Conservation (phyloP, 2,797 vertebrate genomes). For the Falco rusticolus region DNA sequence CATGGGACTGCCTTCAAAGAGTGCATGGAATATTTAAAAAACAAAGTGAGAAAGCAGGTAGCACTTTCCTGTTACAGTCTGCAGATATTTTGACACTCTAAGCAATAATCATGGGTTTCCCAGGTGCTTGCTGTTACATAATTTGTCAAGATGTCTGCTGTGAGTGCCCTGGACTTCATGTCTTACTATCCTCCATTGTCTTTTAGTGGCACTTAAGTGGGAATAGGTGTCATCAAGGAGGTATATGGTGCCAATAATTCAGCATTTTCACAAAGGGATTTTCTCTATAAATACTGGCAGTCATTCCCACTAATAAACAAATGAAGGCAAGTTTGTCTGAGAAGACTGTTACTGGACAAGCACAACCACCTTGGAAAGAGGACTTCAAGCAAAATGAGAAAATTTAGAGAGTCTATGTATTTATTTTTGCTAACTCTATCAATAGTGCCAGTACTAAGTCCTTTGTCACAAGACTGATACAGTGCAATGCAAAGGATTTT, state of each 20-base stretch:
- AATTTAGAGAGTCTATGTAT: background rate
- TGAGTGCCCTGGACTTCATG: constrained; percentile 17
- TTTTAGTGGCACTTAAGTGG: background rate
- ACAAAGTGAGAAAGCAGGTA: constrained; percentile 39
- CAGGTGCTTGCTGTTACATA: constrained; percentile 32
- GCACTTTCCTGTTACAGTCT: constrained; percentile 21
- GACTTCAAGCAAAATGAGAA: background rate
- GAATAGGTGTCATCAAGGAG: background rate
- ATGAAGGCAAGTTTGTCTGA: background rate
- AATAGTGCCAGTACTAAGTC: background rate
- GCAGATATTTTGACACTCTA: constrained; percentile 40
- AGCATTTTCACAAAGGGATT: background rate
- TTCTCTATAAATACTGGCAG: background rate
- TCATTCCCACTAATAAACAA: background rate
- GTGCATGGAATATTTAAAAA: constrained; percentile 54
- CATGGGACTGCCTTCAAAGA: constrained; percentile 60
- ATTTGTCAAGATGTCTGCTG: constrained; percentile 26
- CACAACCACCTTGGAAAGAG: background rate
- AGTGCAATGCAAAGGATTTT: background rate
- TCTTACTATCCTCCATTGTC: background rate
- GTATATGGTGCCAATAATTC: background rate
- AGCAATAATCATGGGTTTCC: constrained; percentile 27
- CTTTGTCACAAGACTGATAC: background rate
- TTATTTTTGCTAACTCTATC: background rate
- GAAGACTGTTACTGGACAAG: background rate